phyloP scores from a whole-genome alignment of 1,140 invertebrate genomes.

The Melipona quadrifasciata region DNA sequence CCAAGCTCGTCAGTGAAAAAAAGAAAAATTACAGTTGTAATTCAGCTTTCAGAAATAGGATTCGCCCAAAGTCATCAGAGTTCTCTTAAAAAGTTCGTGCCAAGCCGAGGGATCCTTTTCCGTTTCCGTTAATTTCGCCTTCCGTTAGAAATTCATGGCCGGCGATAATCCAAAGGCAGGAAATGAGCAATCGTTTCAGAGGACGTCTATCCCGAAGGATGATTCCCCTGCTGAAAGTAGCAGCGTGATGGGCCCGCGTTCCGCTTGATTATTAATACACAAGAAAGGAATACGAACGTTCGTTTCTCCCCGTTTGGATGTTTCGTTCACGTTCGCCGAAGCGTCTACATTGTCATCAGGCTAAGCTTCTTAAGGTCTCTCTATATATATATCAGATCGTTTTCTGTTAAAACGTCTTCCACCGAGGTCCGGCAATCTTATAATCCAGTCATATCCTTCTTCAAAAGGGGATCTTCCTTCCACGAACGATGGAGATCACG shows the following conservation, averaged over 20 bases:
- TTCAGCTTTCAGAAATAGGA: neutral
- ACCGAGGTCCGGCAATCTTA: conserved; percentile 41
- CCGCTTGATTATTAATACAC: conserved; percentile 57
- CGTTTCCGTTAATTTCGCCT: conserved; percentile 5
- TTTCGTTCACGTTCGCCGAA: conserved; percentile 39
- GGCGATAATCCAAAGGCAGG: conserved; percentile 51
- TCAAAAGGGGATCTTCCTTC: conserved; percentile 35
- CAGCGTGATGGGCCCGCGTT: neutral
- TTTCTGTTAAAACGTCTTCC: conserved; percentile 31
- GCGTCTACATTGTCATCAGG: conserved; percentile 55
- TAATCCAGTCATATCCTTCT: conserved; percentile 57
- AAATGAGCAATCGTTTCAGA: conserved; percentile 48
- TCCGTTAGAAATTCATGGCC: conserved; percentile 41
- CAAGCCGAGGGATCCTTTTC: neutral
- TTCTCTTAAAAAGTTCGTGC: neutral
- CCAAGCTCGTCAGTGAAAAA: neutral
- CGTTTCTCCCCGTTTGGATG: conserved; percentile 27
- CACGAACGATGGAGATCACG: conserved; percentile 19
- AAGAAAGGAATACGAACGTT: neutral
- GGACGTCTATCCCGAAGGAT: conserved; percentile 9
- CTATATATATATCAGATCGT: conserved; percentile 34
- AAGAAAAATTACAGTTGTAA: neutral
- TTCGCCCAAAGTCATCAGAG: neutral
- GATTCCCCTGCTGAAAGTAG: neutral
- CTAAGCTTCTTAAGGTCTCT: conserved; percentile 61